A percentile compares a stretch with the other conserved stretches of the same genome.
These are phyloP conservation scores for Drosophila nigritarsus DNA, from an alignment of 2,888 invertebrate genomes.

Conservation along the genomic window DNA sequence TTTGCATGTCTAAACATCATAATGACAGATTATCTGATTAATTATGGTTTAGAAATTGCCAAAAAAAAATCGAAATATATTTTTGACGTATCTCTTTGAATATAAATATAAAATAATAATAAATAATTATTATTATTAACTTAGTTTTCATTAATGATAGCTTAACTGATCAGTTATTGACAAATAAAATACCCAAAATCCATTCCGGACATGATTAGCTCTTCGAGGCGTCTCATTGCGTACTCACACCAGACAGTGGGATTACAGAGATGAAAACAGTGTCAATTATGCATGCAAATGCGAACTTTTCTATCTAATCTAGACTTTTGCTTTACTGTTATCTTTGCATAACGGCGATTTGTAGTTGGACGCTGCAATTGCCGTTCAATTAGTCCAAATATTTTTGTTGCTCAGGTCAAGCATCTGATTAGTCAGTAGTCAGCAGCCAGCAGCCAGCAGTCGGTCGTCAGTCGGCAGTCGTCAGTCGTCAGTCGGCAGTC, in stretches of 20 bases:
- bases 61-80: too few species aligned
- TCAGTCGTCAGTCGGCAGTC: neutral
- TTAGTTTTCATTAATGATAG: neutral
- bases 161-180: slow-evolving; percentile 42
- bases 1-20: neutral
- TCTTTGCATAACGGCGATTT: neutral
- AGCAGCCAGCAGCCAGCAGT: neutral
- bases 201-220: slow-evolving; percentile 51
- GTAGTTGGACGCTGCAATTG: neutral
- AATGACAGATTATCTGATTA: neutral
- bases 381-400: slow-evolving; percentile 23
- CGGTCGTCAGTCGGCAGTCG: neutral
- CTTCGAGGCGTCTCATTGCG: slow-evolving; percentile 32
- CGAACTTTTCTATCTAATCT: neutral
- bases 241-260: slow-evolving; percentile 39
- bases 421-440: slow-evolving; percentile 6
- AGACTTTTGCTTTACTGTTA: neutral
- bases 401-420: slow-evolving; percentile 21
- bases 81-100: neutral
- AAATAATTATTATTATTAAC: neutral
- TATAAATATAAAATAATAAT: neutral
- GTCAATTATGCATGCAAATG: neutral
- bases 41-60: neutral
- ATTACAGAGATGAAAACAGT: neutral
- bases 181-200: too few species aligned